Base-by-base conservation (phyloP, 2,113 vertebrate species). In the Etia nguti region DNA sequence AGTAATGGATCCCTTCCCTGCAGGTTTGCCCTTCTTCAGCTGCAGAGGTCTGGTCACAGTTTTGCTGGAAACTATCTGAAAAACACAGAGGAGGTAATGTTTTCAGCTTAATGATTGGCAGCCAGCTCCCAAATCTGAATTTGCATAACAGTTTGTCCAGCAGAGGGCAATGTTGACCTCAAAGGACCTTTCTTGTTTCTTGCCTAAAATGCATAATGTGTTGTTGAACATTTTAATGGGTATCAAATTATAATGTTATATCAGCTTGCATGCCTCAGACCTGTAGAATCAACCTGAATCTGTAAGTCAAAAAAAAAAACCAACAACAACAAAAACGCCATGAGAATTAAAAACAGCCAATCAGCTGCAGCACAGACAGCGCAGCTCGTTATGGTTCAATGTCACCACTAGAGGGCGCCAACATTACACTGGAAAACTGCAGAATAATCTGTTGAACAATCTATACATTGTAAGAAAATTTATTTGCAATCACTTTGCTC, bases 61-160 rank as follows among this genome's bases (percentile, higher is more conserved):
- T 22, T 93, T 97, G 94, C 97, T 98, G 83, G 98, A 97, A 55
- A 99, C 98, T 81, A 99, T 95, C 98, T 99, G 92, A 52, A 93
- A 88, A 36, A 80, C 52, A 90, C 31, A 90, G 3, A 59, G 18
- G 41, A 56, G 4, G 2, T 18, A 3, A 48, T 2, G 5, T 59
- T 20, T 43, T 26, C 16, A 83, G 10, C 9, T 20, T 20, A 50
- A 11, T 77, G 34, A 38, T 55, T 10, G 4, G 48, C 38, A 87
- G 62, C 50, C 16, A 24, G 73, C 31, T 83, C 16, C 10, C 6
- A 48, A 26, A 73, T 10, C 8, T 73, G 57, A 8, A 68, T 89
- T 12, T 54, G 26, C 6, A 34, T 34, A 38, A 16, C 6, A 20
- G 18, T 82, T 13, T 80, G 22, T 38, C 70, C 84, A 86, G 54